Base-by-base conservation (phyloP, 1,140 invertebrate genomes). In the Nylanderia fulva region DNA sequence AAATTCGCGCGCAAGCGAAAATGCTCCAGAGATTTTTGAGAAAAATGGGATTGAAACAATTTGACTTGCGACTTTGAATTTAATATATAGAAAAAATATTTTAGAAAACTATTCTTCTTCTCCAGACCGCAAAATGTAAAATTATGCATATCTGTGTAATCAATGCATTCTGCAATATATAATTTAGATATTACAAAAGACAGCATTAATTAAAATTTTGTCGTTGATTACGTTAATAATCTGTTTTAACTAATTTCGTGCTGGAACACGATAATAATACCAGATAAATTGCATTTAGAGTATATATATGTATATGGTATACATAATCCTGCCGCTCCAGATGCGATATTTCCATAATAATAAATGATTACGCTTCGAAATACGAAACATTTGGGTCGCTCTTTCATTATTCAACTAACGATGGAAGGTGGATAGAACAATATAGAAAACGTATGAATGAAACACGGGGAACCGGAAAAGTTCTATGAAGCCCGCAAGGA, bases 361-460 rank as follows among this genome's bases (percentile, higher is more conserved):
- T 42, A 77, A 77, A 66, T 24, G 29, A 54, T n/a, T 68, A 66
- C 18, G 13, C 24, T 64, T 56, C n/a, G n/a, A 52, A 66, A 52
- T 66, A 77, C 18, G 8, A 15, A n/a, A 77, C n/a, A 77, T 77
- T 52, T 52, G 24, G 42, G 27, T 8, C 42, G 42, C n/a, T 66
- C n/a, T 77, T 77, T 77, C 18, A 39, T 15, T 18, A 39, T 15
- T 18, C 27, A 7, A 1, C 7, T 15, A 36, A 77, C 60, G 33
- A 52, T 76, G 7, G n/a, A 64, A 13, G n/a, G 15, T 36, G 11
- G 13, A 36, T 27, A 36, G 66, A 54, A 21, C 75, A 52, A 39
- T 56, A 58, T 72, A 39, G 61, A 68, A n/a, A 79, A 54, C 1
- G 74, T 66, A 66, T 66, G 42, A 77, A 77, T 77, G 56, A 9